Percentiles rank a stretch among this genome's conserved stretches.
phyloP scores from a whole-genome alignment of 1,140 invertebrate genomes.

The Solenopsis fugax region DNA sequence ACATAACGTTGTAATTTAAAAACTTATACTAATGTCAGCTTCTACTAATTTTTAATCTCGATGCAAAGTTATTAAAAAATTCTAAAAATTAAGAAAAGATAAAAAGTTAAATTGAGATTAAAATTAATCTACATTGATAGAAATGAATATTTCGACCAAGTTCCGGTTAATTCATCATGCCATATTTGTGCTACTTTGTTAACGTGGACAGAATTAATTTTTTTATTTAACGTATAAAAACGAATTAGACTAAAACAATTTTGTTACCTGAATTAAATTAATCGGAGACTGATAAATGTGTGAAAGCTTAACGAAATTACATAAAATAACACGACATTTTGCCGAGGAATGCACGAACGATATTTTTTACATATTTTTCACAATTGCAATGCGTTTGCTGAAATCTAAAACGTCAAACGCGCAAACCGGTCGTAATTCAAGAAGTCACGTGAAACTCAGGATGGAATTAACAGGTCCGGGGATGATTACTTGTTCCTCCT shows the following conservation, averaged over 20 bases:
- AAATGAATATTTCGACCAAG: not conserved
- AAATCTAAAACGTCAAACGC: not conserved
- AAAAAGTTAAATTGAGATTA: too few species aligned
- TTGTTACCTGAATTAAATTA: too few species aligned
- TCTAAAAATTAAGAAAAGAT: too few species aligned
- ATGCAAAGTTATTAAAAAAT: too few species aligned
- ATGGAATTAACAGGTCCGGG: not conserved
- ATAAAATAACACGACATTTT: not conserved
- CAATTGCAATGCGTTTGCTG: not conserved
- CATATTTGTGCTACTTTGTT: not conserved
- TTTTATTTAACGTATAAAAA: not conserved
- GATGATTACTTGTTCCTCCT: slow-evolving; percentile 7
- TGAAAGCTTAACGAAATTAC: too few species aligned
- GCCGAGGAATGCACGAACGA: not conserved
- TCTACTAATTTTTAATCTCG: too few species aligned
- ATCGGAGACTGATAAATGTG: too few species aligned
- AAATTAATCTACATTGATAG: too few species aligned
- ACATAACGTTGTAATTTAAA: not conserved
- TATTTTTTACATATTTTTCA: too few species aligned
- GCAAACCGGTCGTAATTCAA: not conserved
- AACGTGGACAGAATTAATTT: not conserved
- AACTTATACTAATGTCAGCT: not conserved
- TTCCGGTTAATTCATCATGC: not conserved
- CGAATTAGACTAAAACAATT: too few species aligned
- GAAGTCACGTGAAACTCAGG: slow-evolving; percentile 1